Percentiles rank a stretch among this genome's conserved stretches.
Evolutionary conservation across 2,888 invertebrate species (phyloP).

Genomic region (Drosophila pullipes): DNA sequence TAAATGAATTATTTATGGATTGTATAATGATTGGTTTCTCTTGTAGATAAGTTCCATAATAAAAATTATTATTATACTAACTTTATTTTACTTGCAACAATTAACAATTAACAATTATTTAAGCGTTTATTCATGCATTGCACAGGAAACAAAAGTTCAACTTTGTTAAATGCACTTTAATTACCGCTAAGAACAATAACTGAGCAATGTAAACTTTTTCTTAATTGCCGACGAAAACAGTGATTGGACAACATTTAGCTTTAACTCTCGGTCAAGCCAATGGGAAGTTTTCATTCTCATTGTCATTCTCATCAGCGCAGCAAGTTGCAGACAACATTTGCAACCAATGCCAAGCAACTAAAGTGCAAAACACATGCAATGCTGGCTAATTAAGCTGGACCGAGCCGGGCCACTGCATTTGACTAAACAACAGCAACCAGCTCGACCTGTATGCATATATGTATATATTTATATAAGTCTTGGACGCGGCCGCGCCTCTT

Average conservation of each 20-base stretch:
- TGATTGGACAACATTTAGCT: constrained; percentile 33
- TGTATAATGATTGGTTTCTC: not conserved
- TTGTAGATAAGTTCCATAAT: not conserved
- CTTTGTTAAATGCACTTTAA: constrained; percentile 41
- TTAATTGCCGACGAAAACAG: constrained; percentile 52
- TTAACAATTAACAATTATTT: not conserved
- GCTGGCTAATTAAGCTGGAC: constrained; percentile 72
- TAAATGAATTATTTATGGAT: not conserved
- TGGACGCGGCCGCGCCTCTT: constrained; percentile 47
- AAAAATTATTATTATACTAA: not conserved
- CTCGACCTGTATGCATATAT: constrained; percentile 9
- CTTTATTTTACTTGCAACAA: not conserved
- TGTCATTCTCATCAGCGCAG: constrained; percentile 32
- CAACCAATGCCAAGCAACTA: constrained; percentile 29
- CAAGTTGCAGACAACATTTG: constrained; percentile 59
- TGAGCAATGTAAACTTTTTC: constrained; percentile 34
- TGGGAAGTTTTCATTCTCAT: constrained; percentile 42
- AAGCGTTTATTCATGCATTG: not conserved
- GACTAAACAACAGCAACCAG: constrained; percentile 36
- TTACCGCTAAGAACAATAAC: constrained; percentile 26
- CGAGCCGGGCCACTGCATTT: constrained; percentile 62
- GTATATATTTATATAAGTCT: not conserved
- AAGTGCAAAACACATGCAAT: constrained; percentile 78
- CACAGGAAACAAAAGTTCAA: constrained; percentile 22
- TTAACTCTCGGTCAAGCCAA: constrained; percentile 40